Evolutionary conservation across 2,888 invertebrate genomes (phyloP).

Genomic region (Xestia ashworthii): DNA sequence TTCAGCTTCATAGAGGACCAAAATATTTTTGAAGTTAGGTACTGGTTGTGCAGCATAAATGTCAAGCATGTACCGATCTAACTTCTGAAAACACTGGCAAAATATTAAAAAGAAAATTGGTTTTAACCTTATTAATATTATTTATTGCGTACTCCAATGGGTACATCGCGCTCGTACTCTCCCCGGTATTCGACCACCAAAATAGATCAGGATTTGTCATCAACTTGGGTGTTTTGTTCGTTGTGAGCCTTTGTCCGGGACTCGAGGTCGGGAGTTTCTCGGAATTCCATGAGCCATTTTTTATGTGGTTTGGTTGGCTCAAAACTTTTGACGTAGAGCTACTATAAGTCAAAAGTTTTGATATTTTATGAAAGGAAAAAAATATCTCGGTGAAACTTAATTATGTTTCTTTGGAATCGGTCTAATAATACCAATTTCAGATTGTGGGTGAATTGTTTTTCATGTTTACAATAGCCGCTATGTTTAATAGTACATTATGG

Average conservation of each 20-base stretch:
- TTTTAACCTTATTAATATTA: too few relatives aligned
- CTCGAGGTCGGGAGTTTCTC: constrained; percentile 2
- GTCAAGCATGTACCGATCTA: background rate
- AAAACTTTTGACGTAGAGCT: too few relatives aligned
- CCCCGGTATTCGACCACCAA: background rate
- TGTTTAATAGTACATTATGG: too few relatives aligned
- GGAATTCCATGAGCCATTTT: constrained; percentile 1
- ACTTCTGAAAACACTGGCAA: background rate
- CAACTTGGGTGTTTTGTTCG: background rate
- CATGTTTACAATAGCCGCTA: background rate
- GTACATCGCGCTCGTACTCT: background rate
- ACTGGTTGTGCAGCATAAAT: background rate
- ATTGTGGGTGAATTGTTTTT: constrained; percentile 1
- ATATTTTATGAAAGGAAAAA: background rate
- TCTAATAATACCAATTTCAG: background rate
- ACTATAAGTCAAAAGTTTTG: background rate
- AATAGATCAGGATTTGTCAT: constrained; percentile 8
- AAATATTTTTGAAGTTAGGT: background rate
- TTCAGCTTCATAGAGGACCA: background rate
- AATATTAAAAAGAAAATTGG: background rate
- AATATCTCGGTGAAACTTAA: background rate
- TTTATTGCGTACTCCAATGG: background rate
- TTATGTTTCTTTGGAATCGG: background rate
- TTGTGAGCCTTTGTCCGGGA: constrained; percentile 5
- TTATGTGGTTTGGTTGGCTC: background rate